Evolutionary conservation across 2,113 vertebrate species (phyloP).

Genomic region (Corynorhinus townsendii): DNA sequence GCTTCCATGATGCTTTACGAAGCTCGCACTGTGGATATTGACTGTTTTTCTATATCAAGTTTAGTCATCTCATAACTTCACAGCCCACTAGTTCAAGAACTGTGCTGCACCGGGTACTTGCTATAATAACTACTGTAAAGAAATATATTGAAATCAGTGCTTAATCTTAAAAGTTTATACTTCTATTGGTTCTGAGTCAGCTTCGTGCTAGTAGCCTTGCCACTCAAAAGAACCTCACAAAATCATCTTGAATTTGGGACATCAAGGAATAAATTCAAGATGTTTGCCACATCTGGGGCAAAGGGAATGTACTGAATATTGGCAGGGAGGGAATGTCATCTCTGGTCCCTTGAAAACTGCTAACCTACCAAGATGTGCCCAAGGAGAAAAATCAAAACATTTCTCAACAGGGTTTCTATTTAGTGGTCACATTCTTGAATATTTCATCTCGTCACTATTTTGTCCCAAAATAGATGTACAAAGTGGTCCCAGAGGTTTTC

Average conservation of each 20-base stretch:
- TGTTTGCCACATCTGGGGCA: neutral
- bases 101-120: neutral
- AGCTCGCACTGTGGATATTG: neutral
- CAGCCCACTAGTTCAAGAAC: neutral
- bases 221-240: neutral
- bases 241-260: neutral
- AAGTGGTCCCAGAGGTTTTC: neutral
- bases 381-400: neutral
- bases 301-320: neutral
- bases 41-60: neutral
- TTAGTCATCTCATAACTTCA: neutral
- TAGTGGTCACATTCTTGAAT: conserved; percentile 22
- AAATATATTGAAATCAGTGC: neutral
- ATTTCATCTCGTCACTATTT: neutral
- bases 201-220: neutral
- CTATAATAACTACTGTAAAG: neutral
- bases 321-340: neutral
- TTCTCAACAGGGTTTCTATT: neutral
- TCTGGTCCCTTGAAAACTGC: neutral
- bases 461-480: neutral
- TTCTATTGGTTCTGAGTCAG: neutral
- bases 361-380: neutral
- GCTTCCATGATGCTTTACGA: neutral
- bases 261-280: neutral
- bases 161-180: neutral